Evolutionary conservation across 2,797 vertebrate species (phyloP).

Genomic region (Thaleichthys pacificus): DNA sequence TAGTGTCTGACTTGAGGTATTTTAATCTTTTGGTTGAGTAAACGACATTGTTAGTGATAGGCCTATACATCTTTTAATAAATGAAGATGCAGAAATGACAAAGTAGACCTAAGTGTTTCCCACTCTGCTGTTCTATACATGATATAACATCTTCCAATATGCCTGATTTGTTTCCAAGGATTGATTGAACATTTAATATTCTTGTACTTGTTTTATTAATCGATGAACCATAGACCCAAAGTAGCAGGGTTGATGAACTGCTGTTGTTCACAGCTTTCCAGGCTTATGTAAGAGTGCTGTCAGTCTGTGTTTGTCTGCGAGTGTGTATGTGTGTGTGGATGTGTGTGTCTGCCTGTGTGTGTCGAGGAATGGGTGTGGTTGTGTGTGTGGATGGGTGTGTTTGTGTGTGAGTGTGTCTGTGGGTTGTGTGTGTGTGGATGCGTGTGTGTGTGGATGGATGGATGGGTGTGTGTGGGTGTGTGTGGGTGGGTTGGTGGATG

Average conservation of each 20-base stretch:
- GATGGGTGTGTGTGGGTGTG: neutral
- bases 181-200: no score
- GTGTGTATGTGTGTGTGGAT: neutral
- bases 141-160: neutral
- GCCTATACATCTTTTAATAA: neutral
- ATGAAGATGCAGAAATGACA: neutral
- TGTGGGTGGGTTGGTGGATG: neutral
- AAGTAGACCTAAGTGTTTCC: neutral
- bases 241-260: neutral
- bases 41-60: neutral
- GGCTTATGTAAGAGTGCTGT: conserved; percentile 10
- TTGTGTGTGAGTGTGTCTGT: no score
- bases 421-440: no score
- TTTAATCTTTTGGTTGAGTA: neutral
- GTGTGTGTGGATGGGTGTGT: neutral
- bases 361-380: neutral
- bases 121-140: neutral
- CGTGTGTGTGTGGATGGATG: no score
- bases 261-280: conserved; percentile 10
- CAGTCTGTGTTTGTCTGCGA: no score
- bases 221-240: neutral
- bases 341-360: neutral
- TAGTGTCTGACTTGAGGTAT: neutral
- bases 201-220: no score
- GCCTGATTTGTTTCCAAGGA: no score